Base-by-base conservation (phyloP, 2,113 vertebrate species). In the Larimichthys crocea region DNA sequence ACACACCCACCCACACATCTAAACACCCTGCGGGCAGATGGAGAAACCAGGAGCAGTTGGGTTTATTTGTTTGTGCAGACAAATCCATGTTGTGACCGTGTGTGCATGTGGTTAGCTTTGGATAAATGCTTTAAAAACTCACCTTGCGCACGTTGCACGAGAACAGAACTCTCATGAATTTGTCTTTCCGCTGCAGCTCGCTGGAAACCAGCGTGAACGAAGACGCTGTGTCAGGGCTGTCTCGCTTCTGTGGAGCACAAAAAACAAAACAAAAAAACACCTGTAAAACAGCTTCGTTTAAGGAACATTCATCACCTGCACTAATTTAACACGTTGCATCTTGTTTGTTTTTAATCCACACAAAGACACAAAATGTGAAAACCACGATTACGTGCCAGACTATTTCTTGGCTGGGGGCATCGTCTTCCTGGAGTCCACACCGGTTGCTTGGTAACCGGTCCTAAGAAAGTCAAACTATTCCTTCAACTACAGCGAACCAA, bases 71-170 rank as follows among this genome's bases (percentile, higher is more conserved):
- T 46, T 17, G 65, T 50, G 0, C 52, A 62, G 44, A 74, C 70
- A 19, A 56, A 29, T 7, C 19, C 67, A 64, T 40, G 64, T 66
- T 57, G 76, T 56, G 70, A 52, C 17, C 56, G 19, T 35, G 49
- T 10, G 48, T 68, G 48, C 12, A 16, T 42, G 85, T 52, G 44
- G 20, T 22, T 16, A 57, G 22, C 0, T 0, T 20, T 26, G 59
- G 53, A 53, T 26, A 26, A n/a, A 29, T 7, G 35, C 24, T 65
- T 26, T 24, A 4, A 40, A 52, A 44, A 22, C 0, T 3, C 94
- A 99, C 98, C 97, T 99, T 99, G 80, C 98, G 97, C 52, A 99
- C 98, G 0, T 97, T 97, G 83, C 97, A 97, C 79, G 98, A 98
- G 91, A 99, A 99, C 76, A 99, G 96, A 14, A 98, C 64, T 0